These are phyloP conservation scores for Aphelinus atriplicis DNA, from an alignment of 1,140 invertebrate genomes.

Conservation along the genomic window DNA sequence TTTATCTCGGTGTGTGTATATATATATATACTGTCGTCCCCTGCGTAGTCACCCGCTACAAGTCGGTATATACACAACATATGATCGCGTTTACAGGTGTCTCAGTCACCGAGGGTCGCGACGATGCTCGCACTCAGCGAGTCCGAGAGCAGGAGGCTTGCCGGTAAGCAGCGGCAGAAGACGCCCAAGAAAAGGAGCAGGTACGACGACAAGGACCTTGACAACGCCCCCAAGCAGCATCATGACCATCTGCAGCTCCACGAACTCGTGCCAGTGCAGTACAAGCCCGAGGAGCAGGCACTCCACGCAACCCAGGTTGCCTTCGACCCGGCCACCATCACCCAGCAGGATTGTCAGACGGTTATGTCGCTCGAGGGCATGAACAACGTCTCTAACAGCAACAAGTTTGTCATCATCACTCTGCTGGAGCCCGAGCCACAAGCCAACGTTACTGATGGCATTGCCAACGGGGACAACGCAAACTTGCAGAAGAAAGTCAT, in stretches of 20 bases:
- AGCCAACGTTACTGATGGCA: conserved; percentile 19
- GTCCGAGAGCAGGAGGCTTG: conserved; percentile 26
- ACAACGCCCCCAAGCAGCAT: no score
- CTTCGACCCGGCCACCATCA: conserved; percentile 25
- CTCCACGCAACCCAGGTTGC: conserved; percentile 20
- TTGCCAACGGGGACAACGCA: conserved; percentile 6
- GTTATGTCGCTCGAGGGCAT: conserved; percentile 27
- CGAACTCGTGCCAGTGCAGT: conserved; percentile 35
- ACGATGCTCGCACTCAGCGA: conserved; percentile 32
- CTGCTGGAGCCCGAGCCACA: conserved; percentile 36
- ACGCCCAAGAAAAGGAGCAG: conserved; percentile 25
- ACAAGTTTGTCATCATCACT: conserved; percentile 44
- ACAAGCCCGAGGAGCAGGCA: conserved; percentile 21
- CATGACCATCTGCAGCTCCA: conserved; percentile 23
- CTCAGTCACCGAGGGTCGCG: not conserved
- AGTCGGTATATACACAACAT: not conserved
- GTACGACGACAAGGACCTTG: not conserved
- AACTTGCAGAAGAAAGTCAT: conserved; percentile 42
- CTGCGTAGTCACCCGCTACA: no score
- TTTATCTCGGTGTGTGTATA: no score
- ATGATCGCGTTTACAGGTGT: not conserved
- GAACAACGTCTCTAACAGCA: conserved; percentile 30
- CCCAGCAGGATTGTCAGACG: conserved; percentile 30
- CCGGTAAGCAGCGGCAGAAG: conserved; percentile 24
- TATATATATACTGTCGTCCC: no score